Conservation (phyloP, 2,888 invertebrate genomes). For the Eurytoma californica region DNA sequence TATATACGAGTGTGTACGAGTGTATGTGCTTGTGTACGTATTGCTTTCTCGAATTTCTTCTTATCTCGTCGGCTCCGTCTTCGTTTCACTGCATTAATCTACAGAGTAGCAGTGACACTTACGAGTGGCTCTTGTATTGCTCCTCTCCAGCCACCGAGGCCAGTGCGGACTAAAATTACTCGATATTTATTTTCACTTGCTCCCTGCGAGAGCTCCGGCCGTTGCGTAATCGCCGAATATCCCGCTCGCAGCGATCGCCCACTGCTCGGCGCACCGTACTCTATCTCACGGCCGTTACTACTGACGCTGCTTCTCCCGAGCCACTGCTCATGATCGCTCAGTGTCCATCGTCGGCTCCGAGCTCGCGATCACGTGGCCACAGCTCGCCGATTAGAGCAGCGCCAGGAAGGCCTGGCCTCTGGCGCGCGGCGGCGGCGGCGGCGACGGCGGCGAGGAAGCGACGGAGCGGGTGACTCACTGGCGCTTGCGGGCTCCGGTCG, state of each 20-base stretch:
- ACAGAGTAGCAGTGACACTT: constrained; percentile 20
- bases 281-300: neutral
- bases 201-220: neutral
- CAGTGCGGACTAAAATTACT: constrained; percentile 33
- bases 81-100: constrained; percentile 1
- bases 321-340: neutral
- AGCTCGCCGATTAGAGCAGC: no score
- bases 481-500: no score
- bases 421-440: no score
- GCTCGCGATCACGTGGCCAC: constrained; percentile 3
- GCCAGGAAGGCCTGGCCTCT: no score
- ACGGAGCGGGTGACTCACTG: neutral
- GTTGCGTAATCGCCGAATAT: constrained; percentile 40
- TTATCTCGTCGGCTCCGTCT: neutral
- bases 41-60: constrained; percentile 28
- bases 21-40: neutral
- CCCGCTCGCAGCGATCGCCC: neutral
- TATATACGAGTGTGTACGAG: neutral
- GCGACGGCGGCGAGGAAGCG: neutral
- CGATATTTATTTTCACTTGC: constrained; percentile 42
- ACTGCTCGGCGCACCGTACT: neutral
- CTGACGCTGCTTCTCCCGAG: neutral
- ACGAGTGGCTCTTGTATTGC: neutral
- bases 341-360: neutral
- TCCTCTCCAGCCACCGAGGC: constrained; percentile 26